Percentiles rank a stretch among this genome's conserved stretches.
Conservation (phyloP, 2,888 invertebrate genomes). For the Erebia ligea region DNA sequence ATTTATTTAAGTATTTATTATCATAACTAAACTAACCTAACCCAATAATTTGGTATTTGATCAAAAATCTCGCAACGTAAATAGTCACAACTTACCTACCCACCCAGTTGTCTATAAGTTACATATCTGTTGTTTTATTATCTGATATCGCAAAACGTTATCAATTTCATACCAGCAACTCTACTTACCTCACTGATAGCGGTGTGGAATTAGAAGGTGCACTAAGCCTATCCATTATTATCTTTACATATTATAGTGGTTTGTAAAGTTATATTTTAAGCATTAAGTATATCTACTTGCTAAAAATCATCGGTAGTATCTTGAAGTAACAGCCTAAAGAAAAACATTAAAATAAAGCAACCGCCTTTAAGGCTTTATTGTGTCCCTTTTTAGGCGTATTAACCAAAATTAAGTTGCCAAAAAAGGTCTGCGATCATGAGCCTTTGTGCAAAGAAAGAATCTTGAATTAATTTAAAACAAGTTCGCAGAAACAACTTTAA, state of each 20-base stretch:
- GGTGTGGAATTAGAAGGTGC: neutral
- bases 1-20: neutral
- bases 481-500: neutral
- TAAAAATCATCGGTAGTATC: neutral
- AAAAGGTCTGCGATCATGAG: conserved; percentile 1
- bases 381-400: neutral
- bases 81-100: neutral
- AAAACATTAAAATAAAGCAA: neutral
- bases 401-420: neutral
- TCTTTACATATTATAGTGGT: neutral
- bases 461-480: conserved; percentile 7
- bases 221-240: neutral
- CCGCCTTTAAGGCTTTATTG: neutral
- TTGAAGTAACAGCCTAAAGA: neutral
- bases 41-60: neutral
- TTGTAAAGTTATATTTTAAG: neutral
- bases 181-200: neutral
- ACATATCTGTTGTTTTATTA: neutral
- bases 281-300: too few relatives aligned
- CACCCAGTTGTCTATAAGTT: neutral
- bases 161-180: neutral
- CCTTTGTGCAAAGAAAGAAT: neutral
- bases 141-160: neutral
- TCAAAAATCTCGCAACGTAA: neutral
- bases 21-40: neutral